These are phyloP conservation scores for human (Homo sapiens) DNA, from an alignment of 2,113 vertebrate genomes.

Conservation along the genomic window GRCh38 chr3:33240001-33240500, in stretches of 20 bases:
- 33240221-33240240: neutral
- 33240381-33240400: neutral
- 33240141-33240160: neutral
- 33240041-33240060: neutral
- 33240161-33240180: neutral
- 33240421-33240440: neutral
- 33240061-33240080: neutral
- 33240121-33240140: neutral
- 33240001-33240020: neutral
- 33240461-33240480: neutral
- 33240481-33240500: neutral
- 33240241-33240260: neutral
- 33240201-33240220: neutral
- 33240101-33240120: neutral
- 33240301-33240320: neutral
- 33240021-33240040: neutral
- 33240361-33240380: neutral
- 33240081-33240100: neutral
- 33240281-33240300: neutral
- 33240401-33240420: neutral
- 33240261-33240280: neutral
- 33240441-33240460: neutral
- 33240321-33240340: neutral
- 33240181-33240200: neutral
- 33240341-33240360: neutral